These are phyloP conservation scores for Apostichopus californicus DNA, from an alignment of 35 echinoderm and acorn worm species.

Conservation along the genomic window DNA sequence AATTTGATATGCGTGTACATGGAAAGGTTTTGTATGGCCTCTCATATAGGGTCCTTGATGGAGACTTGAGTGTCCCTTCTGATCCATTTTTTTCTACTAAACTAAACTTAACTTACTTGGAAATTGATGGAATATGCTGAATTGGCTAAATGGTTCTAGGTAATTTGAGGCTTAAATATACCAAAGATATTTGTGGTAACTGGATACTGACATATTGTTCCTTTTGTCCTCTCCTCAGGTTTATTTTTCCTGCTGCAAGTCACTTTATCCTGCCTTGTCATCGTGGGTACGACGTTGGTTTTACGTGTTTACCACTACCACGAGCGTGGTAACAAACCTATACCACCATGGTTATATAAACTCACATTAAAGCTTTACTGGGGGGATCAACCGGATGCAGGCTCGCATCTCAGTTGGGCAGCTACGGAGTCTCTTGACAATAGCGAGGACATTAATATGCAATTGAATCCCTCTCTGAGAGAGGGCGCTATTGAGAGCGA, in stretches of 20 bases:
- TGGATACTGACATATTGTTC: neutral
- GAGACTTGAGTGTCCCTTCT: too few species aligned
- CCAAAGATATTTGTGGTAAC: too few species aligned
- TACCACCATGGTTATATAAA: constrained; percentile 1
- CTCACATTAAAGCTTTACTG: neutral
- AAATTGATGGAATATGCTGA: too few species aligned
- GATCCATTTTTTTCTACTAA: too few species aligned
- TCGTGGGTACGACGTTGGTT: constrained; percentile 9
- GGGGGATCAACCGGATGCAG: neutral
- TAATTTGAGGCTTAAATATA: too few species aligned
- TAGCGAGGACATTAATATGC: neutral
- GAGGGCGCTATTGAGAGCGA: neutral
- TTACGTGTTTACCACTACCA: constrained; percentile 19
- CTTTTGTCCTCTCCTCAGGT: neutral
- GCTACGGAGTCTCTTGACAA: neutral
- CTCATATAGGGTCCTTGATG: too few species aligned
- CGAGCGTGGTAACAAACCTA: neutral
- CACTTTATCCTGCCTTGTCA: constrained; percentile 21
- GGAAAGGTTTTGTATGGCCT: too few species aligned
- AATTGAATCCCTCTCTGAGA: neutral
- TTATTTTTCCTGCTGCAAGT: constrained; percentile 42
- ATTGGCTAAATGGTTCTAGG: too few species aligned
- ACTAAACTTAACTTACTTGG: too few species aligned
- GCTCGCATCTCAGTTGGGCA: neutral
- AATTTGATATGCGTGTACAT: too few species aligned